Percentiles rank a stretch among this genome's conserved stretches.
These are phyloP conservation scores for Drosophila testacea DNA, from an alignment of 2,888 invertebrate species.

Conservation along the genomic window DNA sequence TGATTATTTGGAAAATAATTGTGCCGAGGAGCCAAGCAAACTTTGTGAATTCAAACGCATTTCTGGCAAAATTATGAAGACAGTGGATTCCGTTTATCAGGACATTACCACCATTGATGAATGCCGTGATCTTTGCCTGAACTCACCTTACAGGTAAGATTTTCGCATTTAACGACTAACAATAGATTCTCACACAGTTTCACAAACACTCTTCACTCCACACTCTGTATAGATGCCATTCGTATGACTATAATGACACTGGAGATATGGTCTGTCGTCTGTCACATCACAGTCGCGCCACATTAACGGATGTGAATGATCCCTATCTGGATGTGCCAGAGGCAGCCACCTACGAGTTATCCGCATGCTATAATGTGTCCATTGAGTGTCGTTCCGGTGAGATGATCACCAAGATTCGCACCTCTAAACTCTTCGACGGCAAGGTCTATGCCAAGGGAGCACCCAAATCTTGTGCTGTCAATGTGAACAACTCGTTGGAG, in stretches of 20 bases:
- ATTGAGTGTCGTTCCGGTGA: conserved; percentile 96
- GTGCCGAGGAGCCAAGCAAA: conserved; percentile 97
- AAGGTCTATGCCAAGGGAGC: conserved; percentile 97
- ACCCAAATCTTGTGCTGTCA: conserved; percentile 95
- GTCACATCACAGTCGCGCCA: conserved; percentile 95
- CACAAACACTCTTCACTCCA: not conserved
- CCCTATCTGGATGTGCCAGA: conserved; percentile 95
- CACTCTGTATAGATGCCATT: conserved; percentile 89
- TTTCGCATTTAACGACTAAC: not conserved
- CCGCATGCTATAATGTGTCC: conserved; percentile 96
- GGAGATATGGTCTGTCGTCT: conserved; percentile 96
- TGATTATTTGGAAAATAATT: conserved; percentile 96
- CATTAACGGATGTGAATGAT: conserved; percentile 94
- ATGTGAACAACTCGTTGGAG: conserved; percentile 94
- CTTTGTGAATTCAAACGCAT: conserved; percentile 97
- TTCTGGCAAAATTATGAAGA: conserved; percentile 94
- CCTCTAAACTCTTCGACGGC: conserved; percentile 95
- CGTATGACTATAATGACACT: conserved; percentile 97
- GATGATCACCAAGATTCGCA: conserved; percentile 96
- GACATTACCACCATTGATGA: conserved; percentile 94
- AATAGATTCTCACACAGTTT: conserved; percentile 39
- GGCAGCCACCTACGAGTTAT: conserved; percentile 95
- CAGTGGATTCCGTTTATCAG: conserved; percentile 96
- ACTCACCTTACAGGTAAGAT: conserved; percentile 91
- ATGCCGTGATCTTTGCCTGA: conserved; percentile 94